phyloP scores from a whole-genome alignment of 2,113 vertebrate species.

The Girardinichthys multiradiatus region DNA sequence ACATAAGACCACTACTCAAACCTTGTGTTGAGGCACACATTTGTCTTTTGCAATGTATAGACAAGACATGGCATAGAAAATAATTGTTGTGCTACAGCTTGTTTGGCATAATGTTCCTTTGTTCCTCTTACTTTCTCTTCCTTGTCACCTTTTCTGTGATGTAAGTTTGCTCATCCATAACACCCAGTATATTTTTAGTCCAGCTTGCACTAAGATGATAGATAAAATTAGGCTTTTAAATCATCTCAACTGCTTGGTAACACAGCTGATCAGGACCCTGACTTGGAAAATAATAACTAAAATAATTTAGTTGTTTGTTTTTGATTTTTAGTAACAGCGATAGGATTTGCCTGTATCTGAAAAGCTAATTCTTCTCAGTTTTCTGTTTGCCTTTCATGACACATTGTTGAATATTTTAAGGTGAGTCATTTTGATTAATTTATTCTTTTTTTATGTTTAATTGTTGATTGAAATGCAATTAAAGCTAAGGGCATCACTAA shows the following conservation, averaged over 20 bases:
- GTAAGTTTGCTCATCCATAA: neutral
- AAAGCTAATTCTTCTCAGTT: neutral
- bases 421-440: too few species aligned
- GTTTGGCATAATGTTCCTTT: neutral
- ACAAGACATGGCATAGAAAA: neutral
- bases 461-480: too few species aligned
- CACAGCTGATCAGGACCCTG: neutral
- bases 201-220: neutral
- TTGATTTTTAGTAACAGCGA: neutral
- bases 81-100: neutral
- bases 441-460: too few species aligned
- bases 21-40: neutral
- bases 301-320: neutral
- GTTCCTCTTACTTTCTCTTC: neutral
- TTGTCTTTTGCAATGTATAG: neutral
- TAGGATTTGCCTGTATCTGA: neutral
- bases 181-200: neutral
- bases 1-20: too few species aligned
- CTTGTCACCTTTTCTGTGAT: neutral
- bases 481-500: too few species aligned
- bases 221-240: neutral
- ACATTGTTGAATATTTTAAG: neutral
- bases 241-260: neutral
- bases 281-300: neutral
- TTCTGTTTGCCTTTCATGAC: neutral